phyloP scores from a whole-genome alignment of 1,140 invertebrate genomes.

The Macrocentrus cingulum region DNA sequence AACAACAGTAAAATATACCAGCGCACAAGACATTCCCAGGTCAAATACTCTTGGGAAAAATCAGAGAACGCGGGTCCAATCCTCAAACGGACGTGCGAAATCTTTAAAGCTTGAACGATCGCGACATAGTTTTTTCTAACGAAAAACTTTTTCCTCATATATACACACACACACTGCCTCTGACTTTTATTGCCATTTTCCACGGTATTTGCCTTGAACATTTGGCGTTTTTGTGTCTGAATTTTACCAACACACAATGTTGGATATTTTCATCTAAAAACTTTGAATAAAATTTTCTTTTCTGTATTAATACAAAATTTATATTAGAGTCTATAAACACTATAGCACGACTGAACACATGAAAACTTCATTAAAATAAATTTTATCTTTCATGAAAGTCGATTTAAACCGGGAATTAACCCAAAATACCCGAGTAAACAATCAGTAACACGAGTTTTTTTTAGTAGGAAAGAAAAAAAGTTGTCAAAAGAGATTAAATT shows the following conservation, averaged over 20 bases:
- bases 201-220: slow-evolving; percentile 10
- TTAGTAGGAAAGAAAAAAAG: too few species aligned
- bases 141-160: slow-evolving; percentile 18
- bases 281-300: background rate
- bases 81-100: slow-evolving; percentile 1
- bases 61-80: background rate
- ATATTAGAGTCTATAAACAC: too few species aligned
- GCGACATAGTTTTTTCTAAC: slow-evolving; percentile 5
- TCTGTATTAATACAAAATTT: too few species aligned
- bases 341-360: too few species aligned
- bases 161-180: background rate
- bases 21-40: too few species aligned
- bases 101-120: slow-evolving; percentile 6
- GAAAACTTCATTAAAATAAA: too few species aligned
- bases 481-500: too few species aligned
- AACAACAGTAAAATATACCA: too few species aligned
- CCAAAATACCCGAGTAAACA: too few species aligned
- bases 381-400: too few species aligned
- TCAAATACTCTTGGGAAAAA: slow-evolving; percentile 9
- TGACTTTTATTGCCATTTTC: slow-evolving; percentile 5
- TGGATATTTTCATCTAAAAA: background rate
- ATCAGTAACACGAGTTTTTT: too few species aligned
- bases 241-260: slow-evolving; percentile 3
- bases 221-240: slow-evolving; percentile 16
- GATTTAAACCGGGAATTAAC: too few species aligned